phyloP scores from a whole-genome alignment of 2,888 invertebrate genomes.

The Sphaerophoria taeniata region DNA sequence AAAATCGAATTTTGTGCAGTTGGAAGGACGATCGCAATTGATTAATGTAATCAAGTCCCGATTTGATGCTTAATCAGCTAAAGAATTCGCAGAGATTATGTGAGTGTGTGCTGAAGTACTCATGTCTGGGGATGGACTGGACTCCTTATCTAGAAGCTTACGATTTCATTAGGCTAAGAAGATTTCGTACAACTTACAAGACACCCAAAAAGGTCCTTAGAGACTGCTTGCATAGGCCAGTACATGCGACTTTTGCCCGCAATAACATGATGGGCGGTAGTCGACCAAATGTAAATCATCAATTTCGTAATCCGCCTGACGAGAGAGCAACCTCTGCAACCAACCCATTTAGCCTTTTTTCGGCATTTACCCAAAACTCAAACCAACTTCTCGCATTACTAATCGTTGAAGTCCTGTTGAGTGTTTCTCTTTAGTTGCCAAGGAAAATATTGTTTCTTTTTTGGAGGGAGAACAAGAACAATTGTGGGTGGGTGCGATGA shows the following conservation, averaged over 20 bases:
- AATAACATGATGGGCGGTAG: constrained; percentile 66
- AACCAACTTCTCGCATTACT: constrained; percentile 49
- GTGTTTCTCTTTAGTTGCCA: constrained; percentile 47
- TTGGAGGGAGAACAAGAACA: constrained; percentile 23
- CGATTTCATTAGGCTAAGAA: constrained; percentile 53
- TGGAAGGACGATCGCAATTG: constrained; percentile 72
- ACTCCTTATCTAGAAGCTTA: constrained; percentile 31
- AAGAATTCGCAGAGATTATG: constrained; percentile 62
- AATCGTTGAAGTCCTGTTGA: constrained; percentile 64
- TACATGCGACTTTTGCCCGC: not conserved
- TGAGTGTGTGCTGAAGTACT: not conserved
- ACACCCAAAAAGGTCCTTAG: constrained; percentile 35
- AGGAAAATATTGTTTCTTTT: constrained; percentile 33
- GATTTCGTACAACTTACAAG: constrained; percentile 39
- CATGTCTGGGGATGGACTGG: constrained; percentile 34
- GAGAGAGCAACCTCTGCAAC: constrained; percentile 14
- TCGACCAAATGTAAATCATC: constrained; percentile 70
- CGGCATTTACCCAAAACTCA: constrained; percentile 1
- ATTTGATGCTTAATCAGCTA: constrained; percentile 76
- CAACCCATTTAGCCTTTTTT: constrained; percentile 46
- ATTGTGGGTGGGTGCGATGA: constrained; percentile 18
- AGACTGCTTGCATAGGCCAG: too few species aligned
- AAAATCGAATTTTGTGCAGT: constrained; percentile 45
- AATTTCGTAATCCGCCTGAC: constrained; percentile 67
- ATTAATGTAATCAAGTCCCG: constrained; percentile 76